phyloP scores from a whole-genome alignment of 2,113 vertebrate species.

The Rhombomys opimus region DNA sequence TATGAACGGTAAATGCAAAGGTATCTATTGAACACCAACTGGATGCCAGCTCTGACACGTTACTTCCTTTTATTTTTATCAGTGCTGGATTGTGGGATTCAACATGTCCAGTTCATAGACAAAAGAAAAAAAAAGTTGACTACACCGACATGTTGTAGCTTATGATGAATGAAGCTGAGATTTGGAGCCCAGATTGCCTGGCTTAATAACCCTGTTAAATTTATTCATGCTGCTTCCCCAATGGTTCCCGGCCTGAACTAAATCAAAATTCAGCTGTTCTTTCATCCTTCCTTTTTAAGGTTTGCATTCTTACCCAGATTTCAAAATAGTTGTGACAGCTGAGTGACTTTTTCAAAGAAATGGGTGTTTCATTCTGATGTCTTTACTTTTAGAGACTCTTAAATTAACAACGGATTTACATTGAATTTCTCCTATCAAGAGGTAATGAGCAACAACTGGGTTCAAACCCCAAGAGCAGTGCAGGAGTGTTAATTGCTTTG shows the following conservation, averaged over 20 bases:
- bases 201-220: conserved; percentile 23
- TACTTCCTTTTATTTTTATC: neutral
- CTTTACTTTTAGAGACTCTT: conserved; percentile 59
- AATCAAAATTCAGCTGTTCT: conserved; percentile 15
- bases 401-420: conserved; percentile 70
- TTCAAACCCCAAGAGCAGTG: conserved; percentile 70
- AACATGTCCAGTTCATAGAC: neutral
- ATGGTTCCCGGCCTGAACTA: neutral
- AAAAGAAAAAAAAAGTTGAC: neutral
- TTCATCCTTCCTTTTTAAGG: conserved; percentile 59
- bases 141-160: neutral
- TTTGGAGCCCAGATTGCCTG: conserved; percentile 16
- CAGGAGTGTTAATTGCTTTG: conserved; percentile 70
- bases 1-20: neutral
- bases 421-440: neutral
- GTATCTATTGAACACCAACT: neutral
- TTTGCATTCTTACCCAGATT: conserved; percentile 57
- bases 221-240: neutral
- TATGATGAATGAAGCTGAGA: neutral
- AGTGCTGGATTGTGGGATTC: neutral
- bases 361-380: conserved; percentile 16
- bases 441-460: conserved; percentile 51
- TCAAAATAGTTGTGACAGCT: conserved; percentile 52
- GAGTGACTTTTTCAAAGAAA: conserved; percentile 55
- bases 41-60: neutral